Evolutionary conservation across 1,140 invertebrate species (phyloP).

Genomic region (Ips nitidus): DNA sequence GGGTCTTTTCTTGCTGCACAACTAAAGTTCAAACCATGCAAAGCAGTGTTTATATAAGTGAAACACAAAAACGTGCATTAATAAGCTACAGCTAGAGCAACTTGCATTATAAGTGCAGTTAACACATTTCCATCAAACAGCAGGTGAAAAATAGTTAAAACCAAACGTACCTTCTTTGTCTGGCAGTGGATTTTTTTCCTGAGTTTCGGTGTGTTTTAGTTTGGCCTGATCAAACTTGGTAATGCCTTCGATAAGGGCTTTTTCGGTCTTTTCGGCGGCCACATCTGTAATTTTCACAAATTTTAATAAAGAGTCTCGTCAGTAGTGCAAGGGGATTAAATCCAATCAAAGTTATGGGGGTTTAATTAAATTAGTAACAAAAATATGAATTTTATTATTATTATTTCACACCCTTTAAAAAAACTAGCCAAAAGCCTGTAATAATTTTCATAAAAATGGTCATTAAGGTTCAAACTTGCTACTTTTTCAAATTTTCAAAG

Average conservation of each 20-base stretch:
- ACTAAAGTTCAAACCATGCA: conserved; percentile 44
- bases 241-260: conserved; percentile 82
- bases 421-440: conserved; percentile 17
- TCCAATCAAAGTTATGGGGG: no score
- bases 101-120: no score
- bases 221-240: conserved; percentile 77
- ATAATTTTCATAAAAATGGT: no score
- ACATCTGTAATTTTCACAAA: conserved; percentile 65
- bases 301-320: no score
- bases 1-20: conserved; percentile 68
- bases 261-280: conserved; percentile 81
- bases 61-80: no score
- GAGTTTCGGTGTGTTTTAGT: conserved; percentile 89
- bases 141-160: background rate
- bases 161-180: conserved; percentile 83
- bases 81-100: no score
- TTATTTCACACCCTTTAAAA: background rate
- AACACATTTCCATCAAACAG: background rate
- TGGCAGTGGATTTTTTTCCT: conserved; percentile 91
- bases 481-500: no score
- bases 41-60: background rate
- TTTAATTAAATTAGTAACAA: conserved; percentile 1
- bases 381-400: background rate
- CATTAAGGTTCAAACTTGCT: no score
- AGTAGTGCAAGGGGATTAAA: no score